Conservation (phyloP, 1,140 invertebrate species). For the Drosophila rhopaloa region DNA sequence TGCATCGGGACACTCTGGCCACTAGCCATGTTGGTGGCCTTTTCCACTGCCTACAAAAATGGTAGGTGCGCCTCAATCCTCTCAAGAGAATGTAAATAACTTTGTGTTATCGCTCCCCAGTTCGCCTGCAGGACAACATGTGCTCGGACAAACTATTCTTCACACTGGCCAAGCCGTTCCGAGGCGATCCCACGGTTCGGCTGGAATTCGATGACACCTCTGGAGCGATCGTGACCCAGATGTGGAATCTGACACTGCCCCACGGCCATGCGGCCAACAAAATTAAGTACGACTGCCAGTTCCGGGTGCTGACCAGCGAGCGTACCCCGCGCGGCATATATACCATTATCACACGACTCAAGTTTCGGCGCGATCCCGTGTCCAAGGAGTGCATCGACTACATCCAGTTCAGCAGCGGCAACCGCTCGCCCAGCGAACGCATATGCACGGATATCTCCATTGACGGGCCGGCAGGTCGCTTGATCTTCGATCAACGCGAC, state of each 20-base stretch:
- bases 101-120: slow-evolving; percentile 8
- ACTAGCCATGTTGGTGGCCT: slow-evolving; percentile 25
- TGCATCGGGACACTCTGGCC: slow-evolving; percentile 13
- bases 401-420: slow-evolving; percentile 74
- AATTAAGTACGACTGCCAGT: slow-evolving; percentile 80
- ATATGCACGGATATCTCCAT: slow-evolving; percentile 74
- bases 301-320: slow-evolving; percentile 67
- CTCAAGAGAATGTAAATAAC: background rate
- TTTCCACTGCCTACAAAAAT: slow-evolving; percentile 34
- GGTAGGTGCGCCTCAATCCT: slow-evolving; percentile 12
- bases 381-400: slow-evolving; percentile 75
- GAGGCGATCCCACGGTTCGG: slow-evolving; percentile 68
- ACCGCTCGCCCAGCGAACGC: slow-evolving; percentile 70
- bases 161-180: slow-evolving; percentile 66
- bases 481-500: slow-evolving; percentile 74
- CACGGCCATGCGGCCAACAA: slow-evolving; percentile 64
- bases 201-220: slow-evolving; percentile 78
- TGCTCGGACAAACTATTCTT: slow-evolving; percentile 73
- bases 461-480: slow-evolving; percentile 59
- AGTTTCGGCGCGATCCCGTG: slow-evolving; percentile 72
- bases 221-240: slow-evolving; percentile 73
- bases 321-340: slow-evolving; percentile 74
- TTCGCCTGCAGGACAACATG: slow-evolving; percentile 72
- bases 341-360: slow-evolving; percentile 74
- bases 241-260: slow-evolving; percentile 76